These are phyloP conservation scores for Bactericera cockerelli DNA, from an alignment of 1,140 invertebrate genomes.

Conservation along the genomic window DNA sequence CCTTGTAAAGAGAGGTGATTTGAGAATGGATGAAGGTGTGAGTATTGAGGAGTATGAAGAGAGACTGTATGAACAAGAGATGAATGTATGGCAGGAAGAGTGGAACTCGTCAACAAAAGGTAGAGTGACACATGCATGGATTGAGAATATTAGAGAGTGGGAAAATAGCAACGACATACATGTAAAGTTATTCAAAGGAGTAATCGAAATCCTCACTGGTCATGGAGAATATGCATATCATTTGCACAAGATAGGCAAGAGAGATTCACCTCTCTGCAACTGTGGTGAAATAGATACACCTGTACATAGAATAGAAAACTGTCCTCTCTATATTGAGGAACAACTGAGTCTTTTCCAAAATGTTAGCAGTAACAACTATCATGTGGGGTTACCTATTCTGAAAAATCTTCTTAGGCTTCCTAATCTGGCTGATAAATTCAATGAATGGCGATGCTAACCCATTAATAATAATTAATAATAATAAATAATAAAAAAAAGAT, in stretches of 20 bases:
- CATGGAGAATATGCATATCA: constrained; percentile 7
- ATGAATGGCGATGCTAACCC: too few species aligned
- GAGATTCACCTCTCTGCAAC: neutral
- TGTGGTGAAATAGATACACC: constrained; percentile 5
- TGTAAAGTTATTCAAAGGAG: neutral
- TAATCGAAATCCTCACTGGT: neutral
- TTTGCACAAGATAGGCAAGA: constrained; percentile 11
- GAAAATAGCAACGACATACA: neutral
- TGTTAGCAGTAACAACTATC: too few species aligned
- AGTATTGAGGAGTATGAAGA: neutral
- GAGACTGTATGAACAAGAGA: neutral
- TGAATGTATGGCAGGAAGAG: neutral
- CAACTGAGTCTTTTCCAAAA: too few species aligned
- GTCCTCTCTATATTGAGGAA: neutral
- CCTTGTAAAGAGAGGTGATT: neutral
- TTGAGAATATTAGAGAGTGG: neutral
- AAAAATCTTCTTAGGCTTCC: too few species aligned
- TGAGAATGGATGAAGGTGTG: too few species aligned
- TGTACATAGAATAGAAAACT: neutral
- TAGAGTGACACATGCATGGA: neutral
- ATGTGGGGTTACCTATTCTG: too few species aligned
- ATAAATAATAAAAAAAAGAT: too few species aligned
- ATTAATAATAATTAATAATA: too few species aligned
- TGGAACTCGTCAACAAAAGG: neutral
- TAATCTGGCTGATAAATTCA: too few species aligned